Evolutionary conservation across 2,888 invertebrate genomes (phyloP).

Genomic region (Polydesmus complanatus): DNA sequence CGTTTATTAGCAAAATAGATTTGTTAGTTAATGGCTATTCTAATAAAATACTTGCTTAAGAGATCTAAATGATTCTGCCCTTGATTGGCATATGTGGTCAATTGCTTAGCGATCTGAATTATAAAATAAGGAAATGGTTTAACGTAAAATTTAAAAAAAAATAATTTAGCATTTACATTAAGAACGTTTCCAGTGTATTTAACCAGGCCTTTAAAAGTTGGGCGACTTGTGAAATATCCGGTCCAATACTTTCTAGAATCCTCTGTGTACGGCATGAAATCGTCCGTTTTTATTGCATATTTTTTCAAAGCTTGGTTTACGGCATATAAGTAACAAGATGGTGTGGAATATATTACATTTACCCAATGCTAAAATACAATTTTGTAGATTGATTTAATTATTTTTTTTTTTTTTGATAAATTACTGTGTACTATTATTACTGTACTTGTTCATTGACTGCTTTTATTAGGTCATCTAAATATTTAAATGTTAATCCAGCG

Average conservation of each 20-base stretch:
- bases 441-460: slow-evolving; percentile 44
- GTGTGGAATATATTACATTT: slow-evolving; percentile 59
- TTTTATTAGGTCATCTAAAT: slow-evolving; percentile 73
- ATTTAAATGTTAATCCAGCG: slow-evolving; percentile 68
- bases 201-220: slow-evolving; percentile 40
- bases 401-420: not conserved
- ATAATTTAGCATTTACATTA: slow-evolving; percentile 7
- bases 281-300: slow-evolving; percentile 30
- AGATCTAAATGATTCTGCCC: not conserved
- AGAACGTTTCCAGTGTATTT: slow-evolving; percentile 6
- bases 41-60: not conserved
- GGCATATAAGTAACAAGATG: slow-evolving; percentile 62
- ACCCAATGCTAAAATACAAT: not conserved
- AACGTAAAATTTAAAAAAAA: not conserved
- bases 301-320: slow-evolving; percentile 21
- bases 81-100: not conserved
- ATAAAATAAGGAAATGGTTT: not conserved
- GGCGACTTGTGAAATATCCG: slow-evolving; percentile 54
- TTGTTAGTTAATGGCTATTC: not conserved
- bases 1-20: not conserved
- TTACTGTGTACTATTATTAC: no score
- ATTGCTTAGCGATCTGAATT: slow-evolving; percentile 1
- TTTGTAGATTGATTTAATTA: not conserved
- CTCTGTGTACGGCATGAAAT: slow-evolving; percentile 35
- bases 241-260: slow-evolving; percentile 38